These are phyloP conservation scores for Struthidea cinerea DNA, from an alignment of 2,113 vertebrate species.

Conservation along the genomic window DNA sequence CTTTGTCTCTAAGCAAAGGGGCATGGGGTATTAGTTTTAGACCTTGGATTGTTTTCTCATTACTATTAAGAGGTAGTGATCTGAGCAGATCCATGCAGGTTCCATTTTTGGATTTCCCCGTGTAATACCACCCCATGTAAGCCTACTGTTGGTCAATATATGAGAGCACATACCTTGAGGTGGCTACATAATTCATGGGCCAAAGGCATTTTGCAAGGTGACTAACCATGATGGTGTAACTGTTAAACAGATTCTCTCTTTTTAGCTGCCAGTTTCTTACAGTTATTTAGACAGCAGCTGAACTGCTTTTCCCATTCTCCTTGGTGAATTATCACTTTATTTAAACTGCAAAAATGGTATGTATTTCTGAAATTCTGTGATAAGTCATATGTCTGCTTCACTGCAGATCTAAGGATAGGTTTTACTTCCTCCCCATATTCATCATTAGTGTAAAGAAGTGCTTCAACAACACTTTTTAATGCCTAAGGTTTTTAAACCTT, in stretches of 20 bases:
- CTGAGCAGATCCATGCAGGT: accelerated
- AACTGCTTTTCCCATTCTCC: background rate
- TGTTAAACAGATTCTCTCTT: background rate
- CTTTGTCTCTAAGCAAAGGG: background rate
- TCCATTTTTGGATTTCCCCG: background rate
- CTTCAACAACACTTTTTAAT: background rate
- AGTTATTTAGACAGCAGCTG: background rate
- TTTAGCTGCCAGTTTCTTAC: background rate
- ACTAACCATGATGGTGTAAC: background rate
- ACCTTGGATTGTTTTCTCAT: background rate
- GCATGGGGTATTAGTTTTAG: background rate
- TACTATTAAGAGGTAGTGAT: background rate
- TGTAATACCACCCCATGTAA: background rate
- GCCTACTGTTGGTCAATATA: background rate
- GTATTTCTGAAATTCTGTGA: background rate
- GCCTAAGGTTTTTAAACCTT: background rate
- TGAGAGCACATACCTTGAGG: background rate
- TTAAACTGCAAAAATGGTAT: background rate
- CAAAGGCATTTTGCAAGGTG: background rate
- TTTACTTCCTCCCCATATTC: background rate
- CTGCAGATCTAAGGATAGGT: background rate
- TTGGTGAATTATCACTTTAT: background rate
- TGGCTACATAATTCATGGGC: background rate
- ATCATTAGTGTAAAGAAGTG: background rate
- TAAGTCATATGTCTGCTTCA: background rate